Evolutionary conservation across 2,113 vertebrate species (phyloP).

Genomic region (Marmota flaviventris): DNA sequence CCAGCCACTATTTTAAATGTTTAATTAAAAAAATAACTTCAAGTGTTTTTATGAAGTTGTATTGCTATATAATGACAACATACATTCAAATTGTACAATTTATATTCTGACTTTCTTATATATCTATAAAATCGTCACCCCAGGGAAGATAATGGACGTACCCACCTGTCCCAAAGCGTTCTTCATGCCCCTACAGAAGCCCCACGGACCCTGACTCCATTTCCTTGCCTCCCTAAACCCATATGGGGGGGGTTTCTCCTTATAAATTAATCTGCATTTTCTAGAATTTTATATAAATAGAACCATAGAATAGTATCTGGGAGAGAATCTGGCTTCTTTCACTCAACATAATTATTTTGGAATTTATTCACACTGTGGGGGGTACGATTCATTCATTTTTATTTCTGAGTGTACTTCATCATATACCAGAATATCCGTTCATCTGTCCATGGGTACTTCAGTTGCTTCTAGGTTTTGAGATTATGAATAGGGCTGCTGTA

Average conservation of each 20-base stretch:
- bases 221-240: neutral
- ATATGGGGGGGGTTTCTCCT: neutral
- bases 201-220: rapidly evolving
- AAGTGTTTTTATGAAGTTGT: neutral
- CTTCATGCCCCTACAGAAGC: neutral
- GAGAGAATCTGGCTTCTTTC: neutral
- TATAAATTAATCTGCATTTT: neutral
- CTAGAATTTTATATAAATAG: neutral
- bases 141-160: neutral
- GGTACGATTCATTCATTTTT: neutral
- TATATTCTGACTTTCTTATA: neutral
- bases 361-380: neutral
- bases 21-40: neutral
- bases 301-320: neutral
- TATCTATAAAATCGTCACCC: neutral
- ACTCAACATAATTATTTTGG: neutral
- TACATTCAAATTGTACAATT: neutral
- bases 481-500: neutral
- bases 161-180: neutral
- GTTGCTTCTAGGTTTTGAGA: neutral
- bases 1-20: neutral
- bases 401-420: neutral
- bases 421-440: neutral
- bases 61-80: neutral
- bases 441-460: neutral